Evolutionary conservation across 1,140 invertebrate species (phyloP).

Genomic region (Drosophila willistoni): DNA sequence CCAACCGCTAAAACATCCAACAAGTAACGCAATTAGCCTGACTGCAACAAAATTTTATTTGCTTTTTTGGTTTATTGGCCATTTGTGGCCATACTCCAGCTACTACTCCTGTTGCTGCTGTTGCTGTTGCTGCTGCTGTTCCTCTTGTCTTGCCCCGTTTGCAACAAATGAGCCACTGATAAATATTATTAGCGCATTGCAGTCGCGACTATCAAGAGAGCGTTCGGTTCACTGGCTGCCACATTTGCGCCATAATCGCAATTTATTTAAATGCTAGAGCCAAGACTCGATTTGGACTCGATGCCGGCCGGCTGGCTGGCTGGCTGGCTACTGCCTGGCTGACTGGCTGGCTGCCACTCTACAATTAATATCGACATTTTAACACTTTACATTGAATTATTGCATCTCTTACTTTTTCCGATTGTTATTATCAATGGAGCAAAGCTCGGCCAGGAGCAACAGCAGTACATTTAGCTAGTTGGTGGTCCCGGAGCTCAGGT

Average conservation of each 20-base stretch:
- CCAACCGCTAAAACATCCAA: conserved; percentile 43
- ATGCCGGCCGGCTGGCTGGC: conserved; percentile 20
- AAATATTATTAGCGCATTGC: conserved; percentile 79
- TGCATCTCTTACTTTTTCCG: conserved; percentile 73
- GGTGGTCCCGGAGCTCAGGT: conserved; percentile 34
- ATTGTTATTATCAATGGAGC: conserved; percentile 75
- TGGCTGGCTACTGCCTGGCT: not conserved
- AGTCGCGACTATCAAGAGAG: conserved; percentile 19
- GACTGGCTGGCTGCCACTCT: conserved; percentile 33
- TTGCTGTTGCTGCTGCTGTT: conserved; percentile 1
- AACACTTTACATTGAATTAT: conserved; percentile 80
- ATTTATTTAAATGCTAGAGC: conserved; percentile 75
- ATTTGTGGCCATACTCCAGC: conserved; percentile 31
- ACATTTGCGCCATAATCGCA: conserved; percentile 79
- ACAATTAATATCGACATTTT: conserved; percentile 83
- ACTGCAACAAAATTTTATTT: conserved; percentile 60
- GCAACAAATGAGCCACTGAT: conserved; percentile 80
- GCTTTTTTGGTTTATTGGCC: conserved; percentile 72
- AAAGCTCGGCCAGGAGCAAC: conserved; percentile 16
- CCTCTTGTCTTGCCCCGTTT: conserved; percentile 41
- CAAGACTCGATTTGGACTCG: too few relatives aligned
- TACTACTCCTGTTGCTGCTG: conserved; percentile 30
- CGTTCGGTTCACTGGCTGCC: conserved; percentile 52
- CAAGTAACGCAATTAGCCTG: conserved; percentile 59
- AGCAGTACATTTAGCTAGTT: conserved; percentile 49